Evolutionary conservation across 2,113 vertebrate genomes (phyloP).

Genomic region (Larimichthys crocea): DNA sequence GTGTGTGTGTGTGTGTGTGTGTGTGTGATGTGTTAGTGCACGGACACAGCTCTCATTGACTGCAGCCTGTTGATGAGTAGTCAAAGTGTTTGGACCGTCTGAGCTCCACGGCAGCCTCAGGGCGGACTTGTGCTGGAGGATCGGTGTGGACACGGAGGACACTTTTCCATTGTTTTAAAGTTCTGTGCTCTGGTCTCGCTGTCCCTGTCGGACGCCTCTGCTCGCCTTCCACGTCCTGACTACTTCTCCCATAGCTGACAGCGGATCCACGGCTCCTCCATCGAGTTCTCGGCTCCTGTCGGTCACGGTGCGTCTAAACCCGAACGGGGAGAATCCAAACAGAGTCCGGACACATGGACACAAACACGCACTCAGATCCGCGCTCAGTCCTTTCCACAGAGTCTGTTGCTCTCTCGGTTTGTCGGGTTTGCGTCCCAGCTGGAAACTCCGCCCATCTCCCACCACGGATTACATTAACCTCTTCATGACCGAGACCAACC

Average conservation of each 20-base stretch:
- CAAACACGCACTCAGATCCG: not conserved
- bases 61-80: conserved; percentile 9
- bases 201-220: conserved; percentile 1
- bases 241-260: conserved; percentile 30
- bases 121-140: not conserved
- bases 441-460: conserved; percentile 59
- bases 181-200: not conserved
- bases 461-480: conserved; percentile 48
- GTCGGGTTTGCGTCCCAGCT: conserved; percentile 43
- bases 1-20: too few relatives aligned
- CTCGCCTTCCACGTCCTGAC: conserved; percentile 37
- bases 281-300: not conserved
- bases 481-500: not conserved
- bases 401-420: not conserved
- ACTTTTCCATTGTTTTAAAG: conserved; percentile 32
- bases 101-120: not conserved
- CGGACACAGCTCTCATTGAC: conserved; percentile 18
- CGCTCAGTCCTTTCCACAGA: not conserved
- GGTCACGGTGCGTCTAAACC: too few relatives aligned
- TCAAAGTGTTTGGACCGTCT: conserved; percentile 35
- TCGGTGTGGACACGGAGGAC: not conserved
- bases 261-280: not conserved
- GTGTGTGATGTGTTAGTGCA: not conserved
- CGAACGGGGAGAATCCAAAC: rapidly evolving
- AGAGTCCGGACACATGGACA: not conserved